A percentile compares a stretch with the other conserved stretches of the same genome.
These are phyloP conservation scores for Pongo pygmaeus DNA, from an alignment of 2,113 vertebrate species.

Conservation along the genomic window DNA sequence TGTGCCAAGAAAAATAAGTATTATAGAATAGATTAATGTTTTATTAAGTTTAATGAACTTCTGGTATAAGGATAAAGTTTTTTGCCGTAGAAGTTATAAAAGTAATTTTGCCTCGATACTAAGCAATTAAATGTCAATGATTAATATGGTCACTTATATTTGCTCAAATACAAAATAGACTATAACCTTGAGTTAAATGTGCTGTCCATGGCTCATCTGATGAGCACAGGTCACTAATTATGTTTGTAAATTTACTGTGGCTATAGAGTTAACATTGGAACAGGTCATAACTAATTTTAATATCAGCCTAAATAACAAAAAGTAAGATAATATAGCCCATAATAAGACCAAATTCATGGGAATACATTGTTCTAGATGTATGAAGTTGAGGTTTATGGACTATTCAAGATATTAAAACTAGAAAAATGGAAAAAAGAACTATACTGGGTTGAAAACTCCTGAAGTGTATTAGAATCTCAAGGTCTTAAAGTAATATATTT, in stretches of 20 bases:
- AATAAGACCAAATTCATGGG: background rate
- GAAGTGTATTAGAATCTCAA: slow-evolving; percentile 26
- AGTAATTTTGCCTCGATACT: background rate
- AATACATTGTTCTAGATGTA: background rate
- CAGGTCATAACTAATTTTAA: background rate
- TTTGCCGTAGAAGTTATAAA: background rate
- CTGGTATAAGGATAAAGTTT: background rate
- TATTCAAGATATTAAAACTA: background rate
- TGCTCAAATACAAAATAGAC: background rate
- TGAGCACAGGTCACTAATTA: background rate
- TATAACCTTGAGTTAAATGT: background rate
- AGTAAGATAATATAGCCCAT: background rate
- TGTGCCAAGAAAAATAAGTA: background rate
- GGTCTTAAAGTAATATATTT: background rate
- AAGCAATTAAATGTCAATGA: background rate
- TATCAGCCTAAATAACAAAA: background rate
- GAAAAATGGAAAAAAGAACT: background rate
- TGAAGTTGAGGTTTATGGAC: background rate
- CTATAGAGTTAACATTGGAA: background rate
- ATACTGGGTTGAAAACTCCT: background rate
- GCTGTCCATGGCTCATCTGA: background rate
- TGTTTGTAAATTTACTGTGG: background rate
- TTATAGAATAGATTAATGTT: slow-evolving; percentile 25
- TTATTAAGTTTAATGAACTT: slow-evolving; percentile 20
- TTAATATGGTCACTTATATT: background rate